Evolutionary conservation across 2,888 invertebrate genomes (phyloP).

Genomic region (Blastobasis adustella): DNA sequence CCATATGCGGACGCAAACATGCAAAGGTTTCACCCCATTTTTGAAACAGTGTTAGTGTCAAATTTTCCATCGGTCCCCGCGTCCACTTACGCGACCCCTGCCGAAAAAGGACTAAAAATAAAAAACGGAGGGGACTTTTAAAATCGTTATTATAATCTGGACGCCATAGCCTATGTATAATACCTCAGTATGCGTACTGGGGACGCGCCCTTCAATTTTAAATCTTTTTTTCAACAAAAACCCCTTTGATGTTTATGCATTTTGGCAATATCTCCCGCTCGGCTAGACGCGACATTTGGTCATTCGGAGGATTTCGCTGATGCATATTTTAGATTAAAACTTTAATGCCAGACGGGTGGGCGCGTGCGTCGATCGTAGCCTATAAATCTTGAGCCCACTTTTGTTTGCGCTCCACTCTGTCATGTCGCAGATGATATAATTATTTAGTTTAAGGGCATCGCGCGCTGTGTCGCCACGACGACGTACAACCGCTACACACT

Average conservation of each 20-base stretch:
- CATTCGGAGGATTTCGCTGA: constrained; percentile 60
- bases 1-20: constrained; percentile 27
- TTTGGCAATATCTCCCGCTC: constrained; percentile 67
- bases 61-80: constrained; percentile 57
- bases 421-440: constrained; percentile 28
- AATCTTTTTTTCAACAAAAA: constrained; percentile 66
- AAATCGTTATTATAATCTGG: constrained; percentile 75
- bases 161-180: constrained; percentile 43
- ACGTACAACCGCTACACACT: constrained; percentile 7
- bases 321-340: constrained; percentile 67
- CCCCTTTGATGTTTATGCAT: constrained; percentile 72
- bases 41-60: constrained; percentile 58
- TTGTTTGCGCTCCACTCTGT: constrained; percentile 30
- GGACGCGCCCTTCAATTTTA: constrained; percentile 72
- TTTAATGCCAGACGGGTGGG: constrained; percentile 41
- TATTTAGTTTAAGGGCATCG: constrained; percentile 23
- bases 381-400: constrained; percentile 39
- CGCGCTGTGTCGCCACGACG: constrained; percentile 5
- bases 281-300: constrained; percentile 66
- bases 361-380: constrained; percentile 30
- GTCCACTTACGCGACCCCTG: constrained; percentile 67
- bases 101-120: constrained; percentile 56
- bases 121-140: constrained; percentile 60
- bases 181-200: constrained; percentile 35
- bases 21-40: constrained; percentile 53